Evolutionary conservation across 2,888 invertebrate genomes (phyloP), one percentile per base, ranked within the genome.

Genomic region (Parnassius smintheus): DNA sequence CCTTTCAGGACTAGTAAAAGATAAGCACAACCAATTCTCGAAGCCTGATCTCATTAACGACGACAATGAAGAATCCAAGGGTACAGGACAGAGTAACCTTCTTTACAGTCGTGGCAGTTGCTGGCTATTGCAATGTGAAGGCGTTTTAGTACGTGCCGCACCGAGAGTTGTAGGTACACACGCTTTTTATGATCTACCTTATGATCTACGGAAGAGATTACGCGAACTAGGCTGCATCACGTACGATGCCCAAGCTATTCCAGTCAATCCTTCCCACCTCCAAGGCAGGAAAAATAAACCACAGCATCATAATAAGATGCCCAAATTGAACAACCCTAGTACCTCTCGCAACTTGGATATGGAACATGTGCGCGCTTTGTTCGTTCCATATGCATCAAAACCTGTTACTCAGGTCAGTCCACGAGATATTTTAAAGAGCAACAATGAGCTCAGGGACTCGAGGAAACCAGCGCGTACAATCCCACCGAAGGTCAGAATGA

Each of bases 101-200:
- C 70, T 86, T 1, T 68, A 68, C 59, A 67, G 68, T 10, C 75
- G 80, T 59, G 85, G 81, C 0, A 66, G 66, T 35, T 71, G 73
- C 49, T 87, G 88, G 86, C 78, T 82, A 0, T 61, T 79, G 13
- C 83, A 81, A 55, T 87, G 86, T 64, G 91, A 91, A 63, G 75
- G 75, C 2, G 82, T 83, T 0, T 69, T 91, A 1, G 83, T 88
- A 1, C 74, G 83, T 11, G 80, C 81, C 2, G 82, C 85, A 0
- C 86, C 85, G 0, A 75, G 84, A 4, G 86, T 87, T 0, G 81
- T 83, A 12, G 70, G 72, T 53, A 80, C 85, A 1, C 81, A 83
- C 61, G 83, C 83, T 0, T 91, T 86, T 68, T 81, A 80, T 49
- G 84, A 87, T 0, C 68, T 91, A 1, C 85, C 89, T 0, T 63